Percentiles rank a stretch among this genome's conserved stretches.
Conservation (phyloP, 2,113 vertebrate genomes). For the Platysteira castanea region DNA sequence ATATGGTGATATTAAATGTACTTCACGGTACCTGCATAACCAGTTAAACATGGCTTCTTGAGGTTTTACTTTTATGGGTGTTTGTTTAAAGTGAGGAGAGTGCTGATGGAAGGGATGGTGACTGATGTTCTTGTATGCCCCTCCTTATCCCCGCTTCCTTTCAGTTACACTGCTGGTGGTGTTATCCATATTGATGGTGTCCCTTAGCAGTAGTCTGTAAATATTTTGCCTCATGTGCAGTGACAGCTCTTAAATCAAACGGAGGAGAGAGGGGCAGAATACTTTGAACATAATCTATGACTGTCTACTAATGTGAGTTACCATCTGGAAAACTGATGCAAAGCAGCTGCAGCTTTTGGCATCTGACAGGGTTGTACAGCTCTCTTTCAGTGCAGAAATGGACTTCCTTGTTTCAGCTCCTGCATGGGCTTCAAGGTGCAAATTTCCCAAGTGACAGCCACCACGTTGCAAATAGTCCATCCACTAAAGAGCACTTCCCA, state of each 20-base stretch:
- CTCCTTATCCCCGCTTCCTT: background rate
- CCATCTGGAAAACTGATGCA: slow-evolving; percentile 41
- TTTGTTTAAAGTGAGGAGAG: background rate
- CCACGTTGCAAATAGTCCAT: accelerated
- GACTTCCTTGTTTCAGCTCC: background rate
- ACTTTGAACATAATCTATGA: slow-evolving; percentile 7
- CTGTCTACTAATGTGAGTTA: slow-evolving; percentile 28
- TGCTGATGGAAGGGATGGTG: background rate
- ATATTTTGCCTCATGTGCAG: slow-evolving; percentile 9
- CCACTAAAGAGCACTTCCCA: background rate
- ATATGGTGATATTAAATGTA: background rate
- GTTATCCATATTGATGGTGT: background rate
- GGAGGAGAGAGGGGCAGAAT: background rate
- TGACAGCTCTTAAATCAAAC: slow-evolving; percentile 31
- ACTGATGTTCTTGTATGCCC: background rate
- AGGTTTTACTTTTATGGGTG: background rate
- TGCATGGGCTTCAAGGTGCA: background rate
- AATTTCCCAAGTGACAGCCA: background rate
- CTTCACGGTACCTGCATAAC: background rate
- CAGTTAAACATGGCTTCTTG: background rate
- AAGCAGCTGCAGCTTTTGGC: slow-evolving; percentile 47
- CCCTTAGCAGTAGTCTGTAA: slow-evolving; percentile 29
- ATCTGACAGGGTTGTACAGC: background rate
- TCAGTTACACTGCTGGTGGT: background rate
- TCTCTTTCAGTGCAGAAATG: background rate